Percentiles rank a stretch among this genome's conserved stretches.
Evolutionary conservation across 2,113 vertebrate species (phyloP).

Genomic region (Pelecanoides urinatrix): DNA sequence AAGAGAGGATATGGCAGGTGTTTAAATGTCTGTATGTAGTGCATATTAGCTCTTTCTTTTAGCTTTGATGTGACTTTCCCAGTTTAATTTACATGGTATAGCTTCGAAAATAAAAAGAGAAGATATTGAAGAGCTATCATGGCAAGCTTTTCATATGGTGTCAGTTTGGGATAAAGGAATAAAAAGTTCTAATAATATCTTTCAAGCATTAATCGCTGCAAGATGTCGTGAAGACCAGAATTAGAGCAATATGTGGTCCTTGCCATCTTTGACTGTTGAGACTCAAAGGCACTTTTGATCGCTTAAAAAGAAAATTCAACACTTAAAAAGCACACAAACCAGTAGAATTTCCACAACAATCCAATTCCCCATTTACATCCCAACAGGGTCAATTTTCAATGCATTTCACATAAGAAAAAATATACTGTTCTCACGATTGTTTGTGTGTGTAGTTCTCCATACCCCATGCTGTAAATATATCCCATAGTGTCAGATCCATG

Average conservation of each 20-base stretch:
- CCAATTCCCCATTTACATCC: neutral
- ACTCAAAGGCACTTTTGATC: slow-evolving; percentile 61
- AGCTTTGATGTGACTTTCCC: neutral
- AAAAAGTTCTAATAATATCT: slow-evolving; percentile 58
- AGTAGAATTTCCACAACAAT: slow-evolving; percentile 52
- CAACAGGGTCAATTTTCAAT: slow-evolving; percentile 19
- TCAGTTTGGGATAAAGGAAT: slow-evolving; percentile 42
- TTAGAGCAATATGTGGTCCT: slow-evolving; percentile 57
- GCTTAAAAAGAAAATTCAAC: slow-evolving; percentile 31
- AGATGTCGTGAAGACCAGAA: slow-evolving; percentile 48
- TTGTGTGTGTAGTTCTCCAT: neutral
- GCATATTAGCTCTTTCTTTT: neutral
- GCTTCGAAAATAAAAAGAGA: neutral
- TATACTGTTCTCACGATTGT: slow-evolving; percentile 42
- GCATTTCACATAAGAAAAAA: slow-evolving; percentile 10
- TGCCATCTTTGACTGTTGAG: slow-evolving; percentile 34
- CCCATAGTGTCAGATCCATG: slow-evolving; percentile 24
- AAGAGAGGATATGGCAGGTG: neutral
- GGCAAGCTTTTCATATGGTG: slow-evolving; percentile 29
- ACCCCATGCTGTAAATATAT: neutral
- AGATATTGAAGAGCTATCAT: neutral
- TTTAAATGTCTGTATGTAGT: neutral
- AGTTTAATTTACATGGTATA: slow-evolving; percentile 9
- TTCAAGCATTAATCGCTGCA: slow-evolving; percentile 56
- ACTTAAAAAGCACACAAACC: neutral